Conservation (phyloP, 2,797 vertebrate genomes). For the Lepidocolaptes lacrymiger region DNA sequence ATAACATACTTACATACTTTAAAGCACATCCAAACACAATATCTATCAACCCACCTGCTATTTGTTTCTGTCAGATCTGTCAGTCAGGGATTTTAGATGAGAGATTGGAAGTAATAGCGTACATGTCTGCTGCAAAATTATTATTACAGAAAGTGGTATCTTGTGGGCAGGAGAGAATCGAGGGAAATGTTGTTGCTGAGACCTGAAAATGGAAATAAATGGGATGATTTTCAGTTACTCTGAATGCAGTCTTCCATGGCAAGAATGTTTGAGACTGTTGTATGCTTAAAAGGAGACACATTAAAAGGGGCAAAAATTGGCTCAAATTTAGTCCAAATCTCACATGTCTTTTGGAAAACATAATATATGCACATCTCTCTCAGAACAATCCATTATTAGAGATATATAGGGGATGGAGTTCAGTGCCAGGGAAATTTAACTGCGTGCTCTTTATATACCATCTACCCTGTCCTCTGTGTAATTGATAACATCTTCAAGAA, state of each 20-base stretch:
- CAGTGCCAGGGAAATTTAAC: background rate
- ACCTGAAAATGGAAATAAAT: constrained; percentile 37
- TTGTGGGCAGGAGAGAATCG: background rate
- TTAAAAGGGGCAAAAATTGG: background rate
- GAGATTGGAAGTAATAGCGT: background rate
- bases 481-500: background rate
- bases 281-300: background rate
- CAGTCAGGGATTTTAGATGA: constrained; percentile 54
- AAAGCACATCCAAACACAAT: constrained; percentile 51
- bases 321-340: background rate
- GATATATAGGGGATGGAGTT: background rate
- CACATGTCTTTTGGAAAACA: background rate
- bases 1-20: constrained; percentile 44
- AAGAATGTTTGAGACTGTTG: background rate
- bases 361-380: background rate
- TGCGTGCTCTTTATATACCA: background rate
- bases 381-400: background rate
- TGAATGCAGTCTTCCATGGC: background rate
- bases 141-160: background rate
- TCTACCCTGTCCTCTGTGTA: background rate
- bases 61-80: constrained; percentile 70
- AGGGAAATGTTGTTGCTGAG: background rate
- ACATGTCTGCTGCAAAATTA: constrained; percentile 5
- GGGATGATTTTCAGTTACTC: background rate
- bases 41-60: constrained; percentile 45